Percentiles rank a stretch among this genome's conserved stretches.
Conservation (phyloP, 2,797 vertebrate species). For the Hypotaenidia okinawae region DNA sequence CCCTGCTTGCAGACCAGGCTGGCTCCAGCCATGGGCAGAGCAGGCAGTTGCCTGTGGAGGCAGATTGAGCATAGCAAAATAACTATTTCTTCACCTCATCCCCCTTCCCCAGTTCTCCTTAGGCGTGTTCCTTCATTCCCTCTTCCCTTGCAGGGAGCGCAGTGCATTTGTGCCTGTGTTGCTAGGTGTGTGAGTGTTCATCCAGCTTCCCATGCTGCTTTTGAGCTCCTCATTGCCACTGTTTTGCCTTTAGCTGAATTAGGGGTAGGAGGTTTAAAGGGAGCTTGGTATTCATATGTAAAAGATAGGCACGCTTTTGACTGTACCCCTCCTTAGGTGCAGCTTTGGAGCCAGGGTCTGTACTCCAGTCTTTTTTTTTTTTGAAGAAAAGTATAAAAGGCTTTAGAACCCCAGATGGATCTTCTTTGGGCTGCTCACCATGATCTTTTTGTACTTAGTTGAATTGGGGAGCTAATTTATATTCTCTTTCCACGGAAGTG, state of each 20-base stretch:
- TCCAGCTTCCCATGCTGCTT: neutral
- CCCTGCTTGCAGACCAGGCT: neutral
- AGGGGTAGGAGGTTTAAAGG: neutral
- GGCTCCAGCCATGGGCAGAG: neutral
- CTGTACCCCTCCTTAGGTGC: neutral
- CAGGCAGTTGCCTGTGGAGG: constrained; percentile 18
- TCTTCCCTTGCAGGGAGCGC: neutral
- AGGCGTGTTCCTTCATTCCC: neutral
- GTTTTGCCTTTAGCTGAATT: neutral
- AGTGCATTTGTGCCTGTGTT: neutral
- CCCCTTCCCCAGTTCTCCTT: neutral
- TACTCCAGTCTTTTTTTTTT: neutral
- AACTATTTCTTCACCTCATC: neutral
- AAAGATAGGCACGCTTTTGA: neutral
- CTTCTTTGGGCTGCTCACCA: neutral
- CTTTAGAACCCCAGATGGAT: neutral
- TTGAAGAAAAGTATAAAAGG: neutral
- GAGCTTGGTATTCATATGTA: neutral
- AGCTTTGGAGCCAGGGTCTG: neutral
- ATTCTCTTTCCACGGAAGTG: neutral
- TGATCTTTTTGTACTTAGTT: neutral
- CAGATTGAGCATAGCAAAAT: neutral
- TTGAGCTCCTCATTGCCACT: neutral
- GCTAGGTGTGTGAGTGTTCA: neutral
- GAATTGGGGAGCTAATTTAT: neutral